These are phyloP conservation scores for Omphaloscelis lunosa DNA, from an alignment of 2,888 invertebrate species.

Conservation along the genomic window DNA sequence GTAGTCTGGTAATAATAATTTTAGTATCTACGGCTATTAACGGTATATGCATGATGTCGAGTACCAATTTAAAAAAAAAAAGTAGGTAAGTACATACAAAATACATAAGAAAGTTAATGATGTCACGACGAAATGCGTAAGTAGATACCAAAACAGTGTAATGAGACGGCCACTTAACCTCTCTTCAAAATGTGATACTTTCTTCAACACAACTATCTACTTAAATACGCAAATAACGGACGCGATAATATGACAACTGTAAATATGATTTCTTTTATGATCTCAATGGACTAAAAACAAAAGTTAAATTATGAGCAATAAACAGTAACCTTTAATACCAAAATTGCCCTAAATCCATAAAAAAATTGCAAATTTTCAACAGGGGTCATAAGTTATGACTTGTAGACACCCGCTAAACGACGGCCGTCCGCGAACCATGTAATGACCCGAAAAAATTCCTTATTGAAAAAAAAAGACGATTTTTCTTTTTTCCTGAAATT, in stretches of 20 bases:
- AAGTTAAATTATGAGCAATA: not conserved
- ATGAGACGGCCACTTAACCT: constrained; percentile 24
- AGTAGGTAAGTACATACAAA: not conserved
- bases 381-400: no score
- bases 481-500: no score
- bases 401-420: no score
- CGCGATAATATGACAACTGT: constrained; percentile 24
- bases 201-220: constrained; percentile 21
- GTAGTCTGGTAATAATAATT: no score
- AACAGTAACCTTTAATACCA: not conserved
- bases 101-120: constrained; percentile 21
- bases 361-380: no score
- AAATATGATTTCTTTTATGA: constrained; percentile 8
- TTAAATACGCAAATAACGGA: constrained; percentile 19
- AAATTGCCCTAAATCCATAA: no score
- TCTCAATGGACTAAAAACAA: not conserved
- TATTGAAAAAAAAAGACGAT: no score
- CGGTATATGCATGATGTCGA: constrained; percentile 22
- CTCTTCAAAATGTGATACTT: constrained; percentile 42
- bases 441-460: no score
- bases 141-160: not conserved
- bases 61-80: not conserved
- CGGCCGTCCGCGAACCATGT: no score
- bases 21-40: not conserved
- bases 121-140: constrained; percentile 2